A percentile compares a stretch with the other conserved stretches of the same genome.
phyloP scores from a whole-genome alignment of 2,797 vertebrate genomes.

The Lates japonicus region DNA sequence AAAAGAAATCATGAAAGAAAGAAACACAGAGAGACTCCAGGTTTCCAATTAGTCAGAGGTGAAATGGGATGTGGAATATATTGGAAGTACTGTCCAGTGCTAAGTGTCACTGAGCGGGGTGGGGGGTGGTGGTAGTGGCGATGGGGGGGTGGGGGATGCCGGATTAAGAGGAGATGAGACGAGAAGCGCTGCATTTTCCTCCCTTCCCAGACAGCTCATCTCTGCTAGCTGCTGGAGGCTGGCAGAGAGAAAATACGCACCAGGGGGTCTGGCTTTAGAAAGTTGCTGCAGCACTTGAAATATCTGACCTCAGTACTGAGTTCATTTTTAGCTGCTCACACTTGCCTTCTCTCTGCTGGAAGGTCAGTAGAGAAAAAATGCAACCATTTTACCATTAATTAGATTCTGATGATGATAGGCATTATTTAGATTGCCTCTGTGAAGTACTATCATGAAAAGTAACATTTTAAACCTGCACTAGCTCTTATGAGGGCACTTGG shows the following conservation, averaged over 20 bases:
- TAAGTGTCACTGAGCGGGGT: constrained; percentile 58
- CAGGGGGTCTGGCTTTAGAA: constrained; percentile 68
- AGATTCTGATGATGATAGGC: background rate
- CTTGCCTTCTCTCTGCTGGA: constrained; percentile 1
- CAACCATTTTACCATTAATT: constrained; percentile 13
- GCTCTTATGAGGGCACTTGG: background rate
- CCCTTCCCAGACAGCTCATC: constrained; percentile 68
- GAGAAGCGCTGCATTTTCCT: constrained; percentile 52
- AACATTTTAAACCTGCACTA: background rate
- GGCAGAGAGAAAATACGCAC: constrained; percentile 65
- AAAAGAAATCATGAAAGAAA: constrained; percentile 29
- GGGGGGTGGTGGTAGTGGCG: background rate
- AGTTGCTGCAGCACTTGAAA: constrained; percentile 66
- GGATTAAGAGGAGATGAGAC: constrained; percentile 76
- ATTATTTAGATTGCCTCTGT: background rate
- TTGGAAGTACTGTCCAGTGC: constrained; percentile 57
- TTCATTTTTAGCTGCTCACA: constrained; percentile 28
- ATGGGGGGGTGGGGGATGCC: constrained; percentile 9
- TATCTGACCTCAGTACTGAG: constrained; percentile 61
- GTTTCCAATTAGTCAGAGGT: constrained; percentile 73
- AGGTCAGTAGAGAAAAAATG: constrained; percentile 16
- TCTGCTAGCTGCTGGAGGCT: constrained; percentile 73
- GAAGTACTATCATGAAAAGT: background rate
- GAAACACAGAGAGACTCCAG: constrained; percentile 48
- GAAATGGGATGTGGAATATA: constrained; percentile 68